Base-by-base conservation (phyloP, 2,888 invertebrate genomes). In the Serripes groenlandicus region DNA sequence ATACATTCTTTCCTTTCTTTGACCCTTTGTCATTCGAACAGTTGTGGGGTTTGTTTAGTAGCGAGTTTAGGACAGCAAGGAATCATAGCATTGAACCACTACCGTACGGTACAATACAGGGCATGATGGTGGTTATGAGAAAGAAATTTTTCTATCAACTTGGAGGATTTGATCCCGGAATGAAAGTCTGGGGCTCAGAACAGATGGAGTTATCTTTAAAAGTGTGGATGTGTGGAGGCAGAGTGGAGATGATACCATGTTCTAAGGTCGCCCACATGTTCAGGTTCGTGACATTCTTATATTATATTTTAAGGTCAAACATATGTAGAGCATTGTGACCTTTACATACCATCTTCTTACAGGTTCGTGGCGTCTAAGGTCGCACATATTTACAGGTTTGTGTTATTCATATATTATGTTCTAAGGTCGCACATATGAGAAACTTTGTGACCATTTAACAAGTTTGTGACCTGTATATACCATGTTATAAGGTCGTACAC, bases 161-260 rank as follows among this genome's bases (percentile, higher is more conserved):
- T 5, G 87, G 85, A 2, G 87, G 87, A 0, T 87, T 85, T 58
- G 87, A 87, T 70, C 74, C 72, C 15, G 87, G 87, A 18, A 87
- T 87, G 87, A 76, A 85, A 66, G 72, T 88, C 3, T 88, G 86
- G 88, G 87, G 88, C 28, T 60, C 81, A 1, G 85, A 85, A 28
- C 85, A 86, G 26, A 78, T 83, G 49, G 85, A 86, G 37, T 52
- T 86, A 56, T 85, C 83, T 3, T 62, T 82, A 7, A 85, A 88
- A 72, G 78, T 86, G 1, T 88, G 88, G 86, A 62, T 81, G 58
- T 89, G 88, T 77, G 88, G 88, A 0, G 88, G 86, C 21, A 74
- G 64, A 18, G 83, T 89, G 9, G 83, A 86, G 72, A 81, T 85
- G 81, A 26, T 86, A n/a, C 88, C 86, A 0, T 89, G 88, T 64